Base-by-base conservation (phyloP, 2,888 invertebrate species). In the Nebria salina region DNA sequence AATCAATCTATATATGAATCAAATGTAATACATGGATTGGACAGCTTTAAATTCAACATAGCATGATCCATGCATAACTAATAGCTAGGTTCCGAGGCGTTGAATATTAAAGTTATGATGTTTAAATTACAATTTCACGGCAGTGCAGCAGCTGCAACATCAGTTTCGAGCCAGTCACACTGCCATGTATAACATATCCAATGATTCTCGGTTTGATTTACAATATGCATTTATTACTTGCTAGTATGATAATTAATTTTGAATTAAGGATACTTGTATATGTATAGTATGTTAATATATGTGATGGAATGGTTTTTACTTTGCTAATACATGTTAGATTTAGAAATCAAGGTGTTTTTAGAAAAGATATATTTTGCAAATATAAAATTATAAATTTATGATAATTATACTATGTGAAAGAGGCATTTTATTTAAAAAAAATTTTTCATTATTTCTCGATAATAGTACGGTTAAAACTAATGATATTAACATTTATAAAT, bases 71-170 rank as follows among this genome's bases (percentile, higher is more conserved):
- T 76, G n/a, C 68, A 68, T 68, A 66, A 76, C 66, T 76, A 76
- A 76, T 76, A 54, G 76, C 68, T 25, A 26, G 65, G 76, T 76
- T 76, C 76, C 68, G 70, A 76, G 74, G 75, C 76, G 68, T 64
- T 75, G 75, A 75, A 75, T 75, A 75, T 75, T 54, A 68, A 43
- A 76, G 76, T 68, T 76, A 66, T 68, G 68, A 68, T 72, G 76
- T 76, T 76, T 66, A 76, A 76, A 76, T 76, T 65, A 75, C 68
- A 70, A 76, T 76, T 76, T 76, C 85, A 85, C 85, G 82, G 34
- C 34, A 34, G 34, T 5, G 82, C 82, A 83, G 83, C 84, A 85
- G 84, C 84, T 84, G 84, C 82, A 76, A 65, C 82, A 66, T 78
- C 75, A 41, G 76, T 65, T 70, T 68, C 42, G 76, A 43, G 70